A percentile compares a stretch with the other conserved stretches of the same genome.
Conservation (phyloP, 2,113 vertebrate genomes). For the Embiotoca jacksoni region DNA sequence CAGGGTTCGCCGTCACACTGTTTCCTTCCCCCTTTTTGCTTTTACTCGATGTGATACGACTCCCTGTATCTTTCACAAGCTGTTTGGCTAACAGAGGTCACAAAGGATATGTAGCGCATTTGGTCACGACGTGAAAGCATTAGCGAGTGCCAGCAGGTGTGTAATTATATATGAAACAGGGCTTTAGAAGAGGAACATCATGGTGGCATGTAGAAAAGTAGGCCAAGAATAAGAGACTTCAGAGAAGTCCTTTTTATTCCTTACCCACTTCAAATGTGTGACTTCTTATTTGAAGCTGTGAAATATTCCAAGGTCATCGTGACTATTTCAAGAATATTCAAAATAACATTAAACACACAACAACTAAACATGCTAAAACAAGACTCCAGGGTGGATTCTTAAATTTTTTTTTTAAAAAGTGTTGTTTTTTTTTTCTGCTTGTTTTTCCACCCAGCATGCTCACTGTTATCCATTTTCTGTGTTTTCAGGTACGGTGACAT, state of each 20-base stretch:
- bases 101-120: slow-evolving; percentile 66
- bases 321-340: slow-evolving; percentile 71
- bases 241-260: slow-evolving; percentile 78
- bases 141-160: slow-evolving; percentile 72
- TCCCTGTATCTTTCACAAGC: slow-evolving; percentile 72
- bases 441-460: slow-evolving; percentile 24
- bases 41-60: slow-evolving; percentile 46
- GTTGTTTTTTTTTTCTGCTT: not conserved
- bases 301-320: slow-evolving; percentile 65
- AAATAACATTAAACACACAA: slow-evolving; percentile 65
- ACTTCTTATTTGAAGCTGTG: slow-evolving; percentile 67
- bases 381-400: slow-evolving; percentile 3
- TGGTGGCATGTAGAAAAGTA: slow-evolving; percentile 64
- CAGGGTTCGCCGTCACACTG: slow-evolving; percentile 26
- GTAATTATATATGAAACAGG: slow-evolving; percentile 79
- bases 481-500: slow-evolving; percentile 95
- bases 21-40: slow-evolving; percentile 31
- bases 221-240: slow-evolving; percentile 63
- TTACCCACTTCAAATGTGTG: slow-evolving; percentile 62
- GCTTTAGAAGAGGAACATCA: slow-evolving; percentile 59
- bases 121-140: slow-evolving; percentile 70
- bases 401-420: not conserved
- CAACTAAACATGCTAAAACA: slow-evolving; percentile 30
- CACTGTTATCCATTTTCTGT: slow-evolving; percentile 53
- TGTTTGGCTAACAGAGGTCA: slow-evolving; percentile 74